These are phyloP conservation scores for Xestia sexstrigata DNA, from an alignment of 2,888 invertebrate genomes.

Conservation along the genomic window DNA sequence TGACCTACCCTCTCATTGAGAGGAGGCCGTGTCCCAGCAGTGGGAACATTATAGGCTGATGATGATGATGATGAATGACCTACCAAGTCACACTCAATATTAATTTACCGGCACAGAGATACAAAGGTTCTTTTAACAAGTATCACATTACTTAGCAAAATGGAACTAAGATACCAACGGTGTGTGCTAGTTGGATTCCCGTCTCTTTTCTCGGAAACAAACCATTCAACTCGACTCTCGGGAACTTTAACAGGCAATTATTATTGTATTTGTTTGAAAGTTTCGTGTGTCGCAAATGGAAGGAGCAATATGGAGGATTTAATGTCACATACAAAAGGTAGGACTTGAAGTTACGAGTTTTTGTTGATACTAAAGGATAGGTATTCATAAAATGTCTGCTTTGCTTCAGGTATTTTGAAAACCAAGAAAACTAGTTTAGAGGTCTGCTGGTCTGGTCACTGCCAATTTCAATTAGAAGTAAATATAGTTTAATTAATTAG, in stretches of 20 bases:
- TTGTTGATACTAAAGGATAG: not conserved
- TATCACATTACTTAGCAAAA: slow-evolving; percentile 12
- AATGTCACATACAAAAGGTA: not conserved
- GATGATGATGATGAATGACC: too few species aligned
- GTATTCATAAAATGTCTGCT: not conserved
- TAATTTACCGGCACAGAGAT: not conserved
- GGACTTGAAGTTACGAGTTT: not conserved
- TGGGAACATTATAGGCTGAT: too few species aligned
- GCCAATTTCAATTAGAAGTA: not conserved
- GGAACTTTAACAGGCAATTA: slow-evolving; percentile 40
- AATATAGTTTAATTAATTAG: too few species aligned
- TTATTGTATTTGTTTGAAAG: slow-evolving; percentile 38
- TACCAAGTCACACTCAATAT: not conserved
- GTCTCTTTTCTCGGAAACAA: slow-evolving; percentile 20
- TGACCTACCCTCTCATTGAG: too few species aligned
- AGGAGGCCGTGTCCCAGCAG: too few species aligned
- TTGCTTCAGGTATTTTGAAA: not conserved
- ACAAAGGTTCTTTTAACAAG: slow-evolving; percentile 9
- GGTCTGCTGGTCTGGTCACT: too few species aligned
- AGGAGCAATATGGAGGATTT: slow-evolving; percentile 6
- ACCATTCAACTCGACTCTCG: slow-evolving; percentile 19
- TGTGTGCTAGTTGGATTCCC: not conserved
- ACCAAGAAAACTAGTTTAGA: not conserved
- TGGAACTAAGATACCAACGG: not conserved
- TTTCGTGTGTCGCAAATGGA: slow-evolving; percentile 33